phyloP scores from a whole-genome alignment of 2,113 vertebrate species.

The Lamprotornis superbus region DNA sequence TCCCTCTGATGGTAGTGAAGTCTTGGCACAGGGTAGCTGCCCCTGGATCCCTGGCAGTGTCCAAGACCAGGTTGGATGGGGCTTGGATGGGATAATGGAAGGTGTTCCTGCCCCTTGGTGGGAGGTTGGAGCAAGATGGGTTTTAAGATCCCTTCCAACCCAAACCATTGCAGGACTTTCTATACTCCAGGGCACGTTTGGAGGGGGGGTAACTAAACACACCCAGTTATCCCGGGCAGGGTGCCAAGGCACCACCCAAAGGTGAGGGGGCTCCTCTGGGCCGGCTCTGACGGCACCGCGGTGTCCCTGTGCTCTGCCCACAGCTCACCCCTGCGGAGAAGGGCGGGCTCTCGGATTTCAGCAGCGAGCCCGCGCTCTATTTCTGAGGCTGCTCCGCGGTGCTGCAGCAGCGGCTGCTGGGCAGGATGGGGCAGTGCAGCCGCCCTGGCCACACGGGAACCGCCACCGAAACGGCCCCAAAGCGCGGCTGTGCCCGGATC shows the following conservation, averaged over 20 bases:
- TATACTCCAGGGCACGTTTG: not conserved
- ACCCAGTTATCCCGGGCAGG: fast-evolving
- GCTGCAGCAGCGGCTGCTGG: conserved; percentile 50
- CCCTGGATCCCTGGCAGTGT: not conserved
- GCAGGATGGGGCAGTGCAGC: not conserved
- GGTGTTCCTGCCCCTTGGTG: not conserved
- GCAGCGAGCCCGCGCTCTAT: conserved; percentile 94
- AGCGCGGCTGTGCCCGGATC: not conserved
- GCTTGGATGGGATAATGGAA: not conserved
- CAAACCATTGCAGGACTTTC: not conserved
- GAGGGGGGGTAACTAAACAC: not conserved
- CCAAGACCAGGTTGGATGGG: fast-evolving
- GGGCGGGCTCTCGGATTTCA: conserved; percentile 88
- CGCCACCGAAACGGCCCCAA: not conserved
- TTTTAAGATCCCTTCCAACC: not conserved
- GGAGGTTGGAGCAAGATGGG: not conserved
- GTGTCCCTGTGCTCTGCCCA: not conserved
- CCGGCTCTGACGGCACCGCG: not conserved
- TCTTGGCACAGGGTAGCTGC: not conserved
- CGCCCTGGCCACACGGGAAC: not conserved
- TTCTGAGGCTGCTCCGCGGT: conserved; percentile 76
- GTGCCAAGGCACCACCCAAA: fast-evolving
- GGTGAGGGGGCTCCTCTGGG: not conserved
- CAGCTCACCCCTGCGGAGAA: conserved; percentile 92
- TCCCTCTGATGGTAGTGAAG: not conserved